Conservation (phyloP, 2,113 vertebrate species). For the Muscicapa adusta region DNA sequence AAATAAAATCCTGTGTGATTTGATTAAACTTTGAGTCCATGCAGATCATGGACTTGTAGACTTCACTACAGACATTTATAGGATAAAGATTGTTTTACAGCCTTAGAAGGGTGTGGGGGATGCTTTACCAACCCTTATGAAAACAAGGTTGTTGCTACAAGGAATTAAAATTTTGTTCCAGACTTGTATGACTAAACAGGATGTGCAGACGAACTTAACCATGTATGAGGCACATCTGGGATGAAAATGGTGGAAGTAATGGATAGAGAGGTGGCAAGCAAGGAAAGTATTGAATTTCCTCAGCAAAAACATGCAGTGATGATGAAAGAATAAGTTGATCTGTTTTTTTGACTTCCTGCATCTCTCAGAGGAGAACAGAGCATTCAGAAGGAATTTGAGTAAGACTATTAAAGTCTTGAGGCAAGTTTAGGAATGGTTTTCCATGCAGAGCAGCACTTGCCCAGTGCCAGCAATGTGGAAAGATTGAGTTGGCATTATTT, state of each 20-base stretch:
- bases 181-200: not conserved
- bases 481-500: not conserved
- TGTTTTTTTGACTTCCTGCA: not conserved
- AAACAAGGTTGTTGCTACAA: not conserved
- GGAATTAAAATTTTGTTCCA: not conserved
- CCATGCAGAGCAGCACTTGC: not conserved
- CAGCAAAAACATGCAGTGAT: not conserved
- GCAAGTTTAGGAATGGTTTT: not conserved
- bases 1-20: not conserved
- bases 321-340: not conserved
- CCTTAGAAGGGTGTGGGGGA: not conserved
- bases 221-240: fast-evolving
- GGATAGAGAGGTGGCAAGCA: not conserved
- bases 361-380: not conserved
- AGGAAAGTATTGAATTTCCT: not conserved
- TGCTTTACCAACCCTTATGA: not conserved
- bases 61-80: not conserved
- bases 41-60: not conserved
- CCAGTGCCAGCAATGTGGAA: not conserved
- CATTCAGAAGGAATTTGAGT: not conserved
- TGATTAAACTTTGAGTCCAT: not conserved
- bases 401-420: not conserved
- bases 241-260: not conserved
- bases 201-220: not conserved
- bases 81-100: not conserved